Evolutionary conservation across 1,140 invertebrate genomes (phyloP).

Genomic region (Scaptomyza graminum): DNA sequence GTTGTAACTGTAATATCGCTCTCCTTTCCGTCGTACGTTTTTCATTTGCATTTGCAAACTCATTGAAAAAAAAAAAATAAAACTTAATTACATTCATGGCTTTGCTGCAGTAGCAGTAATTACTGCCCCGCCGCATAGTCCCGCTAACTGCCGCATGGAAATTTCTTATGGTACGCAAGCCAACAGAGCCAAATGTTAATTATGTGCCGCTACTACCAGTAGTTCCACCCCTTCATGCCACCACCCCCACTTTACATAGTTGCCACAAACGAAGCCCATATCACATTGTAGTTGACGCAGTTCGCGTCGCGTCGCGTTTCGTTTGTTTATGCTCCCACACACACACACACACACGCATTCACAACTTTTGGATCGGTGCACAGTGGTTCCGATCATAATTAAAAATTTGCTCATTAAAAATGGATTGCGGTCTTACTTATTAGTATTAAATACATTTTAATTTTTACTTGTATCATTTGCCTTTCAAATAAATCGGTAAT

Average conservation of each 20-base stretch:
- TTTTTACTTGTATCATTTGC: too few species aligned
- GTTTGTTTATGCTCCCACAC: constrained; percentile 50
- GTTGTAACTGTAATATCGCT: constrained; percentile 48
- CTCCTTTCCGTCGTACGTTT: constrained; percentile 64
- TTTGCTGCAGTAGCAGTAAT: constrained; percentile 60
- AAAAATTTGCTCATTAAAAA: not conserved
- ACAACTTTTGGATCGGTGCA: constrained; percentile 37
- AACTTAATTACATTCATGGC: constrained; percentile 78
- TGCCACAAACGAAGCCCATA: constrained; percentile 36
- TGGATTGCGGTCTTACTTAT: too few species aligned
- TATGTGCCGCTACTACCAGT: constrained; percentile 58
- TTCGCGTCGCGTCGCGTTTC: constrained; percentile 29
- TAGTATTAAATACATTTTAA: too few species aligned
- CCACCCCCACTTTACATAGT: constrained; percentile 15
- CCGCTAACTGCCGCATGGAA: constrained; percentile 42
- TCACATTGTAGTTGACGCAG: constrained; percentile 36
- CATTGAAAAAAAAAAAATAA: constrained; percentile 60
- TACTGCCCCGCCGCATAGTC: constrained; percentile 29
- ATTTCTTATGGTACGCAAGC: constrained; percentile 70
- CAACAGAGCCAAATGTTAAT: constrained; percentile 76
- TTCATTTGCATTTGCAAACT: constrained; percentile 74
- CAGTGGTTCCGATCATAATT: constrained; percentile 14
- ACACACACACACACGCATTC: constrained; percentile 23
- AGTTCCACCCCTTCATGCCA: not conserved
- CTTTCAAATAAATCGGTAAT: not conserved